Evolutionary conservation across 1,140 invertebrate species (phyloP).

Genomic region (Myzus persicae): DNA sequence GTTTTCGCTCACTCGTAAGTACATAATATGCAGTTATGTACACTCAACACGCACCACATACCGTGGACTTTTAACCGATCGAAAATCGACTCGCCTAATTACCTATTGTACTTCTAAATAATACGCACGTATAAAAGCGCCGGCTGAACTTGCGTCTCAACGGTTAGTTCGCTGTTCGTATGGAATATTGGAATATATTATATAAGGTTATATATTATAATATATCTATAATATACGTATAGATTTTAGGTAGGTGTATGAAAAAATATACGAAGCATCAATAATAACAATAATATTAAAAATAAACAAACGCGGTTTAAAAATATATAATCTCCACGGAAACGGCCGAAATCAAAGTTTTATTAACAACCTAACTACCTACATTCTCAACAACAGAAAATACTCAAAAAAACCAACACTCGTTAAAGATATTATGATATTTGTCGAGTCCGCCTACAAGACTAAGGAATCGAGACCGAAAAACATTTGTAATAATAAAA

Average conservation of each 20-base stretch:
- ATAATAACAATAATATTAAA: background rate
- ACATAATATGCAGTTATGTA: background rate
- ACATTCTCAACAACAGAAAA: too few relatives aligned
- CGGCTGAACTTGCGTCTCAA: background rate
- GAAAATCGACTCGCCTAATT: background rate
- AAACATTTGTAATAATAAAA: background rate
- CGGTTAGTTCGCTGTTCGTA: background rate
- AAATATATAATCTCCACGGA: background rate
- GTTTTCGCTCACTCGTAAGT: background rate
- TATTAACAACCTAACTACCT: background rate
- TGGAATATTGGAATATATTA: too few relatives aligned
- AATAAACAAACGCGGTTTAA: background rate
- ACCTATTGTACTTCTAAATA: background rate
- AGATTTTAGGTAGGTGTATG: background rate
- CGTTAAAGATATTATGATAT: background rate
- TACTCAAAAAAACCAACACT: background rate
- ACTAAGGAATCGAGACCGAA: background rate
- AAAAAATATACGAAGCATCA: background rate
- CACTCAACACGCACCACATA: background rate
- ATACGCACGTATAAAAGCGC: background rate
- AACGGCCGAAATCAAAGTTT: background rate
- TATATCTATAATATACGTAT: too few relatives aligned
- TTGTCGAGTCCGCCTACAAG: background rate
- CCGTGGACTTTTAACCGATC: constrained; percentile 25
- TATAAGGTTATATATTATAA: too few relatives aligned